These are phyloP conservation scores for Hippocampus comes DNA, from an alignment of 2,113 vertebrate genomes.

Conservation along the genomic window DNA sequence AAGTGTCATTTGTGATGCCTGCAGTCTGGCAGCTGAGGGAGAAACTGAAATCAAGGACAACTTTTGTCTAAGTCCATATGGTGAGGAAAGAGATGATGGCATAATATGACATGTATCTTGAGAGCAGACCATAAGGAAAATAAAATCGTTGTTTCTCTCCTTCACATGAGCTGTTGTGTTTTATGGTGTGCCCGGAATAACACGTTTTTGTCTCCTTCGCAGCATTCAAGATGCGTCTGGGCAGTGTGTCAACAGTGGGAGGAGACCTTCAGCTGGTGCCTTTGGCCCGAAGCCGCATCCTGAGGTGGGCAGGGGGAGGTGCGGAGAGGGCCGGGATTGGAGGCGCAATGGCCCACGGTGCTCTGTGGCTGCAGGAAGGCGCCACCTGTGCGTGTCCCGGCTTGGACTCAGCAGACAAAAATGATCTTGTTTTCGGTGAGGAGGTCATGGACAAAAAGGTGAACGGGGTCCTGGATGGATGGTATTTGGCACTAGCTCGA, in stretches of 20 bases:
- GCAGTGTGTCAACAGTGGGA: slow-evolving; percentile 59
- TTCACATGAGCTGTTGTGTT: not conserved
- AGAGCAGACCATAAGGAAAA: not conserved
- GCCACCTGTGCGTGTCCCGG: slow-evolving; percentile 67
- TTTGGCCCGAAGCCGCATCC: slow-evolving; percentile 61
- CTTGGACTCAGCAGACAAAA: slow-evolving; percentile 48
- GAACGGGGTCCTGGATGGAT: slow-evolving; percentile 16
- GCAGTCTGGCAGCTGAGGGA: slow-evolving; percentile 62
- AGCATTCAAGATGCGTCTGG: slow-evolving; percentile 76
- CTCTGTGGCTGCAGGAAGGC: slow-evolving; percentile 72
- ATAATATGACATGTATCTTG: not conserved
- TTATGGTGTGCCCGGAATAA: slow-evolving; percentile 30
- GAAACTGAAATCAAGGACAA: slow-evolving; percentile 66
- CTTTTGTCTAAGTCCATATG: slow-evolving; percentile 70
- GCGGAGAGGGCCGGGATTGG: slow-evolving; percentile 55
- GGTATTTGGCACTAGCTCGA: slow-evolving; percentile 66
- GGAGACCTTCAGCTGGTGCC: slow-evolving; percentile 70
- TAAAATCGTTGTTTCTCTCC: not conserved
- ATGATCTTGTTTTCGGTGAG: slow-evolving; percentile 4
- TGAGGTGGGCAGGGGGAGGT: slow-evolving; percentile 62
- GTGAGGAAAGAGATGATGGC: slow-evolving; percentile 50
- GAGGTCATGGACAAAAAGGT: slow-evolving; percentile 16
- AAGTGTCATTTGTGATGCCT: slow-evolving; percentile 67
- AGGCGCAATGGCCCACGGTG: slow-evolving; percentile 60
- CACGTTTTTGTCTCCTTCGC: slow-evolving; percentile 26